These are phyloP conservation scores for Chaetodon trifasciatus DNA, from an alignment of 2,797 vertebrate genomes.

Conservation along the genomic window DNA sequence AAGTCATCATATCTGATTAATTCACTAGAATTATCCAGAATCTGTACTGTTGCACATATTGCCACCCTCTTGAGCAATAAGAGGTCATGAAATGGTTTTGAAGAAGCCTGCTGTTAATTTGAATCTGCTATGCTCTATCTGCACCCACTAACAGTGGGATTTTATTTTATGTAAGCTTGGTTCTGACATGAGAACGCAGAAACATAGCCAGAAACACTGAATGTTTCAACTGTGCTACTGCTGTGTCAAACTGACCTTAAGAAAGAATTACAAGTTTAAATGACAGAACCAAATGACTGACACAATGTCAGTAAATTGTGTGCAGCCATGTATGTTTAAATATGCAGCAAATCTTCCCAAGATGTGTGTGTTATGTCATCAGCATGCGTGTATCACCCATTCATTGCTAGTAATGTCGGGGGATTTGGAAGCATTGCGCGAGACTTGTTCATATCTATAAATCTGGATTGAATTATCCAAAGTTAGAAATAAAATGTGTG, in stretches of 20 bases:
- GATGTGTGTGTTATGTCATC: neutral
- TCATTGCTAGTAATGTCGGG: neutral
- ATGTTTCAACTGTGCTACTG: no score
- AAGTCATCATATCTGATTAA: neutral
- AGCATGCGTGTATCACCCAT: neutral
- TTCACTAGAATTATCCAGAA: neutral
- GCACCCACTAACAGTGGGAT: neutral
- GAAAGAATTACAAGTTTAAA: no score
- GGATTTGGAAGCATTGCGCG: neutral
- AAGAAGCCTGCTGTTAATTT: neutral
- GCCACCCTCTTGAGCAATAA: neutral
- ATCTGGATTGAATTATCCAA: neutral
- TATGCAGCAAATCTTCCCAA: neutral
- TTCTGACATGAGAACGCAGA: neutral
- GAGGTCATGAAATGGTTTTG: neutral
- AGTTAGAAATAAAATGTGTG: conserved; percentile 8
- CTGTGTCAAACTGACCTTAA: no score
- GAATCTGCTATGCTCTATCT: neutral
- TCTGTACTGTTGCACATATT: neutral
- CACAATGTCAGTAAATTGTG: no score
- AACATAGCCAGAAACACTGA: neutral
- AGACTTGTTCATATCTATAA: neutral
- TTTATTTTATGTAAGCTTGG: neutral
- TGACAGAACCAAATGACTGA: no score
- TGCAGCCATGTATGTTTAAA: no score